Base-by-base conservation (phyloP, 2,113 vertebrate species). In the Neopipo cinnamomea region DNA sequence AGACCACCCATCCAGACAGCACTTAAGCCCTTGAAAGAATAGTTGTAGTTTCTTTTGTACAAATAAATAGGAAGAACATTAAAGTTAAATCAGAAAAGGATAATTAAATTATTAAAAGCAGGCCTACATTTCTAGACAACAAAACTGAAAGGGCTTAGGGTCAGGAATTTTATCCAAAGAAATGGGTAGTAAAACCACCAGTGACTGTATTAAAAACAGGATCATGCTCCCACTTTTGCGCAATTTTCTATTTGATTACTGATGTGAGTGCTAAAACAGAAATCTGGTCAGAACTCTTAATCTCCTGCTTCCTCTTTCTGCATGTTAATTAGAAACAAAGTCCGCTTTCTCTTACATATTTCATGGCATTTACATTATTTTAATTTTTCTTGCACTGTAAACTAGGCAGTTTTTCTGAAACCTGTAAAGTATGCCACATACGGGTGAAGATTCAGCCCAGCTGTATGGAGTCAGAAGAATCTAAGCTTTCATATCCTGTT, bases 1-100 rank as follows among this genome's bases (percentile, higher is more conserved):
- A 86, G 95, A 89, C 96, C 97, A 96, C 95, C 95, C 95, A 94
- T 87, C 56, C 62, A 94, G 89, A n/a, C 72, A 73, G 35, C 14
- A 85, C 65, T 42, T 44, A 66, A 52, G 80, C 39, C 46, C 68
- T 76, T 67, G 37, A 85, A 83, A 91, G 91, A 87, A 81, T 44
- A 94, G 67, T 7, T 49, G 31, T 68, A 41, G 28, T 92, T 63
- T 62, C 76, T 80, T 87, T 70, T 76, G 63, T 73, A 90, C 66
- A 93, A 94, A 89, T 73, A 83, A 92, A 95, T 28, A 71, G 59
- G 53, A 95, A 83, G 42, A 88, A 87, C 83, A 89, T 91, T 90
- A 92, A 93, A 96, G 74, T 59, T 78, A 67, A 91, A 74, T 86
- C 52, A 41, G 44, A 85, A 78, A 89, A 76, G 52, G 73, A 78